Evolutionary conservation across 2,113 vertebrate genomes (phyloP).

Genomic region (Syrrhaptes paradoxus): DNA sequence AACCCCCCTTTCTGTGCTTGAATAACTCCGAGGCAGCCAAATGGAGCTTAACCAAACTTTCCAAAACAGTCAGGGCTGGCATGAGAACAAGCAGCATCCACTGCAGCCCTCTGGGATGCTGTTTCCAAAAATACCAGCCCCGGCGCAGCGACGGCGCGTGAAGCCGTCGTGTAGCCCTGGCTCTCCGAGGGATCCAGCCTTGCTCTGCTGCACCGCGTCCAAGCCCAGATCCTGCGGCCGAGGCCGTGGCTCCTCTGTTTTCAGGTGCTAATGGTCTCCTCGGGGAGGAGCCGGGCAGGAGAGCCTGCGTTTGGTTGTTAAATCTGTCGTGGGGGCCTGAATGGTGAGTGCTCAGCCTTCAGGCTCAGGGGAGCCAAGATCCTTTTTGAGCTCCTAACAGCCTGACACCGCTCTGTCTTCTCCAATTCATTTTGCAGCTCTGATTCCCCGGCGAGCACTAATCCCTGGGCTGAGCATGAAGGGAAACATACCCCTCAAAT

Average conservation of each 20-base stretch:
- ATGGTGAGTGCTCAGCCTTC: conserved; percentile 16
- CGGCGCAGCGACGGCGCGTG: not conserved
- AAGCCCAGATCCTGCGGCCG: not conserved
- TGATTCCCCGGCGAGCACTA: not conserved
- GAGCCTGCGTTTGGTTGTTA: not conserved
- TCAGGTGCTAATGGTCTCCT: conserved; percentile 63
- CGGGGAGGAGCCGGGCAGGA: not conserved
- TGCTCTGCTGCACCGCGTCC: not conserved
- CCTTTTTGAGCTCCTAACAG: conserved; percentile 38
- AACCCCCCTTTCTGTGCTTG: not conserved
- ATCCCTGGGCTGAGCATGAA: conserved; percentile 42
- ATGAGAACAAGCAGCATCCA: conserved; percentile 37
- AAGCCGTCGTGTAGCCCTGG: not conserved
- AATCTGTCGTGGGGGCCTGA: not conserved
- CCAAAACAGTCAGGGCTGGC: conserved; percentile 39
- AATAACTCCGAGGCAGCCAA: conserved; percentile 8
- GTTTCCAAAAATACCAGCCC: conserved; percentile 10
- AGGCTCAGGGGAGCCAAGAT: conserved; percentile 44
- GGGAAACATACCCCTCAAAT: conserved; percentile 15
- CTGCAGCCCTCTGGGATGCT: conserved; percentile 22
- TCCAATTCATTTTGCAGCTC: conserved; percentile 33
- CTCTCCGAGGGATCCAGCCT: not conserved
- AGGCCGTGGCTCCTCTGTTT: not conserved
- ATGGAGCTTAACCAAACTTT: conserved; percentile 31
- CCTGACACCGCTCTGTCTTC: conserved; percentile 58